Percentiles rank a stretch among this genome's conserved stretches.
phyloP scores from a whole-genome alignment of 1,140 invertebrate species.

The Agraylea sexmaculata region DNA sequence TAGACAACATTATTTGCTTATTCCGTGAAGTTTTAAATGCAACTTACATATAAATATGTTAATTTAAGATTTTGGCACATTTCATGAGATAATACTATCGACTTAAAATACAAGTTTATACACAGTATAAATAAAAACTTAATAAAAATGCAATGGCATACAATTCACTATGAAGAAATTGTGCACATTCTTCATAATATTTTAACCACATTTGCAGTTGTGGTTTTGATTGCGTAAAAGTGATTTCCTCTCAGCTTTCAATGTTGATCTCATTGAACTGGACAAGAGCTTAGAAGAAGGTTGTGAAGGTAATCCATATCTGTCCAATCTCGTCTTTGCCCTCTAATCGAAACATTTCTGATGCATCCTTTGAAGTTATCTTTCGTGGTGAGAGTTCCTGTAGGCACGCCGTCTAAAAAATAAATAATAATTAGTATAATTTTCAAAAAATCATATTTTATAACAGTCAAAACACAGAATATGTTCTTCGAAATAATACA shows the following conservation, averaged over 20 bases:
- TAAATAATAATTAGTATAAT: not conserved
- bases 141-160: constrained; percentile 1
- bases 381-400: constrained; percentile 17
- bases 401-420: constrained; percentile 20
- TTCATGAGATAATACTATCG: constrained; percentile 14
- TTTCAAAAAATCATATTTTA: not conserved
- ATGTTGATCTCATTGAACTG: constrained; percentile 31
- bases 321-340: constrained; percentile 62
- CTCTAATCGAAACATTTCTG: constrained; percentile 60
- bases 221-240: not conserved
- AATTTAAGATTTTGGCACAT: constrained; percentile 18
- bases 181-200: not conserved
- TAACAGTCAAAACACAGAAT: too few species aligned
- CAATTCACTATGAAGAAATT: not conserved
- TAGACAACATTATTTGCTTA: too few species aligned
- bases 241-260: not conserved
- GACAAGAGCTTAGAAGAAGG: constrained; percentile 77
- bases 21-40: too few species aligned
- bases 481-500: too few species aligned
- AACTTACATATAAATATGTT: constrained; percentile 3
- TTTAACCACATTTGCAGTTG: not conserved
- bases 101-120: constrained; percentile 4
- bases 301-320: constrained; percentile 71
- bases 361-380: constrained; percentile 90
- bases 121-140: too few species aligned